Conservation (phyloP, 1,140 invertebrate genomes). For the Papilio xuthus region DNA sequence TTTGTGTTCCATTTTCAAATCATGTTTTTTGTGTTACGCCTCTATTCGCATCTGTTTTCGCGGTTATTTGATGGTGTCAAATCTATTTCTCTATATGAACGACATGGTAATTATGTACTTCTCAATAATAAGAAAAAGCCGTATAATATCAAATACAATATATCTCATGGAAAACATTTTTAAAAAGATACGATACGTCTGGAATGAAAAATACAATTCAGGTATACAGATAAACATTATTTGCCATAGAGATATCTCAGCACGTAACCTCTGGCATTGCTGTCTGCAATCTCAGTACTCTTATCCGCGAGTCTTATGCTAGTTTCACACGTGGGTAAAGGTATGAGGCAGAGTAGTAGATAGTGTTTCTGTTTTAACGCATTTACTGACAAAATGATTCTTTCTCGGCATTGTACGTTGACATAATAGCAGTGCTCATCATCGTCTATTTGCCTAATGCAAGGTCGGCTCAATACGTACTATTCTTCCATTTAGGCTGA, state of each 20-base stretch:
- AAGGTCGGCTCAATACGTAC: too few species aligned
- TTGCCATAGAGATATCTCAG: slow-evolving; percentile 15
- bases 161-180: slow-evolving; percentile 6
- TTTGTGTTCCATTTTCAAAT: too few species aligned
- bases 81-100: too few species aligned
- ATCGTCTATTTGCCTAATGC: neutral
- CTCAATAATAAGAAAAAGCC: too few species aligned
- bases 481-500: too few species aligned
- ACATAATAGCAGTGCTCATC: neutral
- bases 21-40: too few species aligned
- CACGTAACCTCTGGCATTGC: slow-evolving; percentile 22
- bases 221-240: slow-evolving; percentile 6
- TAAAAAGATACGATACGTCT: neutral
- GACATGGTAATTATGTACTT: too few species aligned
- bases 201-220: slow-evolving; percentile 9
- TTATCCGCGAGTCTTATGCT: neutral
- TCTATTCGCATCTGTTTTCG: too few species aligned
- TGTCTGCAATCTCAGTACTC: slow-evolving; percentile 16
- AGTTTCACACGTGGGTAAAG: neutral
- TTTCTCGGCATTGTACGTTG: neutral
- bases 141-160: too few species aligned
- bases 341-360: neutral
- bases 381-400: neutral
- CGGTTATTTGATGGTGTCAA: too few species aligned
- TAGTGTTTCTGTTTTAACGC: neutral